These are phyloP conservation scores for Drosophila gunungcola DNA, from an alignment of 1,140 invertebrate genomes.

Conservation along the genomic window DNA sequence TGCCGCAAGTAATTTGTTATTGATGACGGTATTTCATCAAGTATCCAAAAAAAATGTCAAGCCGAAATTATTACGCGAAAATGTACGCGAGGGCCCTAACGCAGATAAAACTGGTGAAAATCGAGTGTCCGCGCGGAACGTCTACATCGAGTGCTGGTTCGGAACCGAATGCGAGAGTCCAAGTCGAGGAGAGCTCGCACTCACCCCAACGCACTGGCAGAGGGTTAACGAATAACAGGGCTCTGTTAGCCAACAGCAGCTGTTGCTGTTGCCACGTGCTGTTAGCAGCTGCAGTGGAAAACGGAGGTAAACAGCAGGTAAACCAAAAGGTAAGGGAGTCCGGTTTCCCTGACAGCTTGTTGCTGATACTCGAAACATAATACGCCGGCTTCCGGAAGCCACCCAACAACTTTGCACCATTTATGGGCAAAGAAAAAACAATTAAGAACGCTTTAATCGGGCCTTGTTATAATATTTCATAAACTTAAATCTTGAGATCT, in stretches of 20 bases:
- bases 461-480: too few species aligned
- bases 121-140: slow-evolving; percentile 35
- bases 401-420: slow-evolving; percentile 1
- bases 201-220: slow-evolving; percentile 4
- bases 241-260: slow-evolving; percentile 22
- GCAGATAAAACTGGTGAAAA: slow-evolving; percentile 7
- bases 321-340: slow-evolving; percentile 14
- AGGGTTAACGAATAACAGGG: slow-evolving; percentile 17
- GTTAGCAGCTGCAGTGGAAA: slow-evolving; percentile 56
- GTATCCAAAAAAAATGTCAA: slow-evolving; percentile 19
- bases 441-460: background rate
- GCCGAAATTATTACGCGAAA: slow-evolving; percentile 51
- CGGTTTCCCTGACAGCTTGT: slow-evolving; percentile 37
- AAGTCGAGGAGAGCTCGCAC: slow-evolving; percentile 16
- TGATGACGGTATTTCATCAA: slow-evolving; percentile 39
- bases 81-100: slow-evolving; percentile 56
- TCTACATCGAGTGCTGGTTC: slow-evolving; percentile 35
- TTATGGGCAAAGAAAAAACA: background rate
- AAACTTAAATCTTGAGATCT: too few species aligned
- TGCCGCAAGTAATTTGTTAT: slow-evolving; percentile 28
- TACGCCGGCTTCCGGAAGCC: slow-evolving; percentile 34
- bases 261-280: slow-evolving; percentile 56
- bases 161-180: slow-evolving; percentile 41
- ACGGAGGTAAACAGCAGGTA: slow-evolving; percentile 36
- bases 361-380: slow-evolving; percentile 41